Evolutionary conservation across 2,113 vertebrate species (phyloP), one percentile per base, ranked within the genome.

Genomic region (Apodemus sylvaticus): DNA sequence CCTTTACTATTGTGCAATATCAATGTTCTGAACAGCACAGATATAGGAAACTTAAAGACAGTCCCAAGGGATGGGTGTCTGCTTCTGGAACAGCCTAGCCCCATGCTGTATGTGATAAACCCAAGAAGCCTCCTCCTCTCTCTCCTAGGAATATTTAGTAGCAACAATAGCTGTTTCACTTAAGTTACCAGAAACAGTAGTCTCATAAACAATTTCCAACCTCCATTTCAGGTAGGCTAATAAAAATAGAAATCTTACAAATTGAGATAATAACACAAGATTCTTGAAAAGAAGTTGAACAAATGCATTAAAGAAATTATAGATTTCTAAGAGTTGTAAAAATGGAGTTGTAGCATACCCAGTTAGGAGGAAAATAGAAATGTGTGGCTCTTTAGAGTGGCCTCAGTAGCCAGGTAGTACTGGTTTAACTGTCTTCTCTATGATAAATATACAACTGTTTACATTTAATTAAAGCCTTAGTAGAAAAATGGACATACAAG

Each of bases 1-100:
- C 64, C 19, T 85, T 22, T 10, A 5, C 60, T 42, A 20, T 34
- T 66, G 94, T 88, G 58, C 82, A 95, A 90, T 26, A 76, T 66
- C 95, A 96, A 97, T n/a, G 82, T 96, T 96, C 74, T 94, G 94
- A 93, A 91, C 70, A 96, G 24, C 62, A 91, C 55, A 96, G 53
- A 89, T 81, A 88, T 17, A 82, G 36, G 93, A 96, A 94, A 94
- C 77, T 39, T 96, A 85, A 96, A 97, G 95, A 94, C 74, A 64
- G 55, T 78, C 94, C 86, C 7, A 66, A 87, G 53, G 89, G 70
- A 95, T 83, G 94, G 95, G 91, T 90, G 73, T 89, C 36, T 68
- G 7, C 70, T 96, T 95, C 95, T 91, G 64, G 3, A 81, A 92
- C 68, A 89, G 78, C 34, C 70, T 93, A 58, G 62, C 60, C 96